Conservation (phyloP, 2,797 vertebrate species). For the Diplodus sargus region DNA sequence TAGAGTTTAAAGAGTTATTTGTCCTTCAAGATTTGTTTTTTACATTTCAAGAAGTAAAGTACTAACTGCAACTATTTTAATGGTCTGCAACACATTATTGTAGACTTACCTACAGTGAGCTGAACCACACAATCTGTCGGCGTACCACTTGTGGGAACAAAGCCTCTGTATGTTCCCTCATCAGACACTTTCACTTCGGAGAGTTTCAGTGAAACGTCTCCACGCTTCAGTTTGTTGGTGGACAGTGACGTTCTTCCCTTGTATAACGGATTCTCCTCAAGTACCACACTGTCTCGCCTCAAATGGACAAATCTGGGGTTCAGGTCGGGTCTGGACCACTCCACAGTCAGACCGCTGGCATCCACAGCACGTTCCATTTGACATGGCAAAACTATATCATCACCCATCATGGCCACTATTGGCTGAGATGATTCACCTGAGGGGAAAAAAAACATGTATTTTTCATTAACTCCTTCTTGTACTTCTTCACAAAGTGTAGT, state of each 20-base stretch:
- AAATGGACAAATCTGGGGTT: slow-evolving; percentile 8
- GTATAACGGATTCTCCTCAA: slow-evolving; percentile 28
- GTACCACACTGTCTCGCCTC: neutral
- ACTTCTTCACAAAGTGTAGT: too few relatives aligned
- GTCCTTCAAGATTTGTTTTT: too few relatives aligned
- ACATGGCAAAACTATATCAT: slow-evolving; percentile 45
- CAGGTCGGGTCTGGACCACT: slow-evolving; percentile 45
- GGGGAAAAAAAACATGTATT: too few relatives aligned
- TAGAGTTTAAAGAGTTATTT: too few relatives aligned
- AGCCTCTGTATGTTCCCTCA: slow-evolving; percentile 17
- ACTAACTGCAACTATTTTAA: too few relatives aligned
- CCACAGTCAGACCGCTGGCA: slow-evolving; percentile 24
- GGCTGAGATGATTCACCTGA: slow-evolving; percentile 21
- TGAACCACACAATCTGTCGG: neutral
- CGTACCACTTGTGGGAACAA: rapidly evolving
- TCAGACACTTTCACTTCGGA: slow-evolving; percentile 49
- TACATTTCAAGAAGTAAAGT: too few relatives aligned
- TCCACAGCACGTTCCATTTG: slow-evolving; percentile 11
- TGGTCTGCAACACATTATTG: too few relatives aligned
- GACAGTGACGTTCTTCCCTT: slow-evolving; percentile 53
- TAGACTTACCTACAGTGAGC: neutral
- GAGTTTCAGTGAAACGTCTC: slow-evolving; percentile 69
- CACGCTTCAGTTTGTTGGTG: slow-evolving; percentile 41
- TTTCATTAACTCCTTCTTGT: neutral
- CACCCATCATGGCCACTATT: slow-evolving; percentile 28